Evolutionary conservation across 2,888 invertebrate genomes (phyloP), one percentile per base, ranked within the genome.

Genomic region (Tenthredo livida): DNA sequence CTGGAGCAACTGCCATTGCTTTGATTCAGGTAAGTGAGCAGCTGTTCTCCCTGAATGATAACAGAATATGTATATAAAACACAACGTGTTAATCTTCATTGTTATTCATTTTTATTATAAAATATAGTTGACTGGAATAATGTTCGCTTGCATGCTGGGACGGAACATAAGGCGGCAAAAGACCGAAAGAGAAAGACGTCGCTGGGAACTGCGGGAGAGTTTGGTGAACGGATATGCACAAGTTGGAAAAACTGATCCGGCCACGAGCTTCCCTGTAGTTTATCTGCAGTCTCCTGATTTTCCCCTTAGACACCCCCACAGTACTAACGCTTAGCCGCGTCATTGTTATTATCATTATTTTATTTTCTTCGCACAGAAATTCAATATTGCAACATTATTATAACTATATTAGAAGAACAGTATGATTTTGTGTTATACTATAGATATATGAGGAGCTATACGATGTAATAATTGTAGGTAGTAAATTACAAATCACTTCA

Each of bases 111-210:
- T 54, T 54, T 7, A 54, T 78, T 33, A 3, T 15, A 5, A 47
- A 40, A 21, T 94, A 80, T 94, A 97, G 97, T 94, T 98, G 72
- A 95, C 98, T 90, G 98, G 98, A 88, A 97, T 98, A 80, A 95
- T 98, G 87, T 98, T 98, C 92, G 97, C 98, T 1, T 97, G 97
- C 93, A 97, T 97, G 94, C 94, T 99, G 93, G 98, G 98, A 85
- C 96, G 97, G 91, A 96, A 97, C 2, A 97, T 99, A 91, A 96
- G 97, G 86, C 95, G 95, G 87, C 96, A 97, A 86, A 97, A 97
- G 92, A 95, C 96, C 0, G 96, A 96, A 89, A 95, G 96, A 61
- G 96, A 96, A 90, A 95, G 96, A 85, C 95, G 96, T 83, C 95
- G 95, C 83, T 96, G 96, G 95, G 96, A 97, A 92, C 94, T 96